phyloP scores from a whole-genome alignment of 2,888 invertebrate species.

The Rosalia funebris region DNA sequence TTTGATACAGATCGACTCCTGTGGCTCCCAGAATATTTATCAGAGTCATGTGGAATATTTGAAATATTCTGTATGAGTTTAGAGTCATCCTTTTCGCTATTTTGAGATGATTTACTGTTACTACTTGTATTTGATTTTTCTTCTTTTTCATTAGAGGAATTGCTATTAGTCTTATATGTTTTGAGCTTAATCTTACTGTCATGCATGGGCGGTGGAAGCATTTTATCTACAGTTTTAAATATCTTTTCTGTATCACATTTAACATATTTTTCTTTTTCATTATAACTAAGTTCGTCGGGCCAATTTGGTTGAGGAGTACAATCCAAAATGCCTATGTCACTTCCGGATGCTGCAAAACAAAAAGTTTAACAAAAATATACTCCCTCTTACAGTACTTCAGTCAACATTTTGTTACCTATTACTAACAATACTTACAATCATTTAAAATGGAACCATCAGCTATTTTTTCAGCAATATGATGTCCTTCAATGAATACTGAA shows the following conservation, averaged over 20 bases:
- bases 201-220: conserved; percentile 18
- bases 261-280: conserved; percentile 21
- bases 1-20: conserved; percentile 12
- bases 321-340: conserved; percentile 33
- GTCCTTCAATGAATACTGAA: conserved; percentile 41
- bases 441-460: conserved; percentile 39
- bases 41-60: not conserved
- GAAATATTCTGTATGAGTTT: conserved; percentile 13
- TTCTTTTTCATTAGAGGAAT: conserved; percentile 8
- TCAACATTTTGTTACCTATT: not conserved
- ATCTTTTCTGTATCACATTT: conserved; percentile 36
- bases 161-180: conserved; percentile 16
- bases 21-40: conserved; percentile 4
- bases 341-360: conserved; percentile 11
- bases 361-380: conserved; percentile 2
- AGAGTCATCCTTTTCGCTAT: conserved; percentile 4
- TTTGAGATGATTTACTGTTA: conserved; percentile 3
- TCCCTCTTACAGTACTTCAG: conserved; percentile 2
- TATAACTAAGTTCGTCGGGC: conserved; percentile 37
- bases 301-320: conserved; percentile 42
- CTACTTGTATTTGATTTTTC: conserved; percentile 6
- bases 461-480: conserved; percentile 36
- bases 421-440: conserved; percentile 33
- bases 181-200: conserved; percentile 6
- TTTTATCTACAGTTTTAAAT: conserved; percentile 43